These are phyloP conservation scores for Lipophrys pholis DNA, from an alignment of 2,113 vertebrate genomes.

Conservation along the genomic window DNA sequence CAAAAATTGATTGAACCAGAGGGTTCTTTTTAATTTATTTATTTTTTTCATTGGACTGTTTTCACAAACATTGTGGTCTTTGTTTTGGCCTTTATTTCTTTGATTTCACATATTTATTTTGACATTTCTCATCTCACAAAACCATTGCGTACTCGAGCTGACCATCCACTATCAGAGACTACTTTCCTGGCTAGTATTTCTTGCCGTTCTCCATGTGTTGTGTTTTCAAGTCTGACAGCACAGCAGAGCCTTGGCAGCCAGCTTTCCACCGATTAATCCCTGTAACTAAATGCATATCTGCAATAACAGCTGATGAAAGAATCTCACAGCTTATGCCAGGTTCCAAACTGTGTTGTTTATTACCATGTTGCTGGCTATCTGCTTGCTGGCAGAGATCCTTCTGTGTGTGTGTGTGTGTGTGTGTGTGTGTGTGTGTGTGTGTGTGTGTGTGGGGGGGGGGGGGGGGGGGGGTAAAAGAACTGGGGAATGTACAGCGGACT, in stretches of 20 bases:
- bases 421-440: slow-evolving; percentile 5
- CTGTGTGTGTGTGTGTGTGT: background rate
- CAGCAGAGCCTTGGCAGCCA: slow-evolving; percentile 55
- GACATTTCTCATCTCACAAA: slow-evolving; percentile 45
- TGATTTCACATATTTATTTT: slow-evolving; percentile 21
- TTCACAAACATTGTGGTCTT: background rate
- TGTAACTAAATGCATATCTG: slow-evolving; percentile 62
- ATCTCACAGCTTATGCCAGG: slow-evolving; percentile 53
- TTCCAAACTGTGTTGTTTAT: slow-evolving; percentile 47
- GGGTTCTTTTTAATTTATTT: background rate
- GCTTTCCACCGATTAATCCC: slow-evolving; percentile 58
- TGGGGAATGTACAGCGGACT: slow-evolving; percentile 1
- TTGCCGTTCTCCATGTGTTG: slow-evolving; percentile 20
- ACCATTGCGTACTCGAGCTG: slow-evolving; percentile 33
- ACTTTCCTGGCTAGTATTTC: slow-evolving; percentile 32
- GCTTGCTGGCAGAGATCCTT: slow-evolving; percentile 15
- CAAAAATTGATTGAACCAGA: slow-evolving; percentile 1
- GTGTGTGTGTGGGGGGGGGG: background rate
- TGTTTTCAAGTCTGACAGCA: slow-evolving; percentile 61
- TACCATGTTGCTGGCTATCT: slow-evolving; percentile 47
- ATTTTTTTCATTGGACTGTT: background rate
- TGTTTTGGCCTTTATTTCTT: slow-evolving; percentile 9
- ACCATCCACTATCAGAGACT: slow-evolving; percentile 47
- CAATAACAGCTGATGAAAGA: slow-evolving; percentile 62
- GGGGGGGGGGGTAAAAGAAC: background rate